Evolutionary conservation across 2,797 vertebrate genomes (phyloP), one percentile per base, ranked within the genome.

Genomic region (Gila robusta): DNA sequence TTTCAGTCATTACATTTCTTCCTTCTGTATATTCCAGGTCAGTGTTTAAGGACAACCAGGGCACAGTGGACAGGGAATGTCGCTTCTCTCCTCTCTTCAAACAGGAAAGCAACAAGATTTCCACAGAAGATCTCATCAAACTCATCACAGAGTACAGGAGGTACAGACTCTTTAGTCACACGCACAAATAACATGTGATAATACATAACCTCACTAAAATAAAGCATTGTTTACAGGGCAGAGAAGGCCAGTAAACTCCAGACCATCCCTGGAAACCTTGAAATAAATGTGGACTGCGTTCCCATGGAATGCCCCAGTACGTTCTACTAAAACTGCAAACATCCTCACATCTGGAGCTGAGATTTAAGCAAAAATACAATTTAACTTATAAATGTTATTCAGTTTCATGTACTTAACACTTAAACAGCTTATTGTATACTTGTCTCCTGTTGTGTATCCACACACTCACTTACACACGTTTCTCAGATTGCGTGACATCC

Each of bases 81-180:
- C 94, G 98, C 87, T 99, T 99, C 93, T 99, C 98, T 17, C 97
- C 98, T 12, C 94, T 99, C 67, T 99, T 98, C 93, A 97, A 98
- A 91, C 98, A 99, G 94, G 98, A 99, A 93, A 98, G 96, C 93
- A 99, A 93, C 94, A 99, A 99, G 92, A 97, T 99, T 93, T 97
- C 97, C 90, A 96, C 96, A 4, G 98, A 99, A 85, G 98, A 99
- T 74, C 94, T 99, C 87, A 95, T 99, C 79, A 99, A 98, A 91
- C 93, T 98, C 82, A 95, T 98, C 73, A 93, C 96, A 32, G 98
- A 99, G 91, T 99, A 97, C 90, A 96, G 96, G 92, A 97, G 97
- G 98, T 99, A 88, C 71, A 44, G 39, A 26, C 64, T 69, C 49
- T 44, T 10, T 11, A 8, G 8, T 35, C 28, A 41, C 6, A 1